Percentiles rank a stretch among this genome's conserved stretches.
These are phyloP conservation scores for Perognathus longimembris DNA, from an alignment of 2,113 vertebrate species.

Conservation along the genomic window DNA sequence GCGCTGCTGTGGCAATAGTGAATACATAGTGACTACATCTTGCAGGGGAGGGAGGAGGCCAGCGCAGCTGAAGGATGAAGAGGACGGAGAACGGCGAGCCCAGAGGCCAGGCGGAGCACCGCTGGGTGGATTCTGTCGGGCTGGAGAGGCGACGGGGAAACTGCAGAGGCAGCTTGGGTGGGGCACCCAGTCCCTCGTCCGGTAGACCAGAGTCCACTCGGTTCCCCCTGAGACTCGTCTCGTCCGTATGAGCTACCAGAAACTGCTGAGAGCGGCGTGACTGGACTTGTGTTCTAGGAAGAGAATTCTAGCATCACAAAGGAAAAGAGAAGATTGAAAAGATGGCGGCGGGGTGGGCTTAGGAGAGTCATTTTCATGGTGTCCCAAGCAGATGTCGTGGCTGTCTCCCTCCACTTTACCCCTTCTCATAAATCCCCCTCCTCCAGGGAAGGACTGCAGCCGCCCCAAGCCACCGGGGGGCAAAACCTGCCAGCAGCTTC, in stretches of 20 bases:
- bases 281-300: slow-evolving; percentile 12
- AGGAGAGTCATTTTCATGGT: neutral
- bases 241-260: neutral
- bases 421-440: neutral
- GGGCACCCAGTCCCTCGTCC: neutral
- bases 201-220: neutral
- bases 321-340: neutral
- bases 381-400: neutral
- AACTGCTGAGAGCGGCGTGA: neutral
- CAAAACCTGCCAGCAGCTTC: neutral
- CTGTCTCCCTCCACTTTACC: neutral
- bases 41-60: neutral
- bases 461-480: neutral
- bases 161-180: slow-evolving; percentile 47
- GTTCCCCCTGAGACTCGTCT: neutral
- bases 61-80: neutral
- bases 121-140: slow-evolving; percentile 28
- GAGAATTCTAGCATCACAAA: neutral
- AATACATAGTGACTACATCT: slow-evolving; percentile 12
- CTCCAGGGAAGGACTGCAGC: neutral
- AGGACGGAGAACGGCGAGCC: slow-evolving; percentile 63
- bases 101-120: slow-evolving; percentile 57
- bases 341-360: no score
- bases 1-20: slow-evolving; percentile 29
- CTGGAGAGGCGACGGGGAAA: slow-evolving; percentile 41